Evolutionary conservation across 2,797 vertebrate genomes (phyloP), one percentile per base, ranked within the genome.

Genomic region (Simalia tracyae): DNA sequence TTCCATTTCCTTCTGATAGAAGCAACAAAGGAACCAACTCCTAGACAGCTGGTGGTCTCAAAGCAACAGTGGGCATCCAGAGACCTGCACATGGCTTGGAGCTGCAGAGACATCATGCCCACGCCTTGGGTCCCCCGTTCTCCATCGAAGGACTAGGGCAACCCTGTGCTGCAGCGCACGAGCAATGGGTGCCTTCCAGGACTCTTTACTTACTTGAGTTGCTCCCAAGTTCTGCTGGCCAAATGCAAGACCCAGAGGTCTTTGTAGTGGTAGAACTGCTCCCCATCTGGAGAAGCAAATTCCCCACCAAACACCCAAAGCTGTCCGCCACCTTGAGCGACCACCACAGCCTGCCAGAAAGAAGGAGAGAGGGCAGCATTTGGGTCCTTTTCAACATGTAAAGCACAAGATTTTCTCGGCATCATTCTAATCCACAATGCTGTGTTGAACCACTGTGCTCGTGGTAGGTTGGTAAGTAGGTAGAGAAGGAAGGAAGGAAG

Each of bases 251-350:
- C 98, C 99, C 99, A 99, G 26, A 99, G 98, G 96, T 99, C 99
- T 96, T 98, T 99, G 97, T 99, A 99, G 94, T 99, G 99, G 96
- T 99, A 99, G 96, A 99, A 99, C 96, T 99, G 98, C 60, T 99
- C 99, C 50, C 98, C 99, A 0, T 97, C 98, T 0, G 99, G 99
- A 86, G 99, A 99, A 0, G 98, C 98, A 96, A 99, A 99, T 97
- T 99, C 99, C 3, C 99, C 99, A 1, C 99, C 99, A 4, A 99
- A 99, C n/a, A 99, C 88, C 99, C 99, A 99, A 60, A 99, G 97
- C 97, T 99, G 99, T 15, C 99, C 99, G 0, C 99, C 99, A 0
- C 97, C 98, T 92, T 99, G 98, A 63, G 99, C 97, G n/a, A 99
- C 98, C 61, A 98, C 97, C 63, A 98, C 98, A 0, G 98, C 98